phyloP scores from a whole-genome alignment of 2,797 vertebrate species.

The Peromyscus nudipes region DNA sequence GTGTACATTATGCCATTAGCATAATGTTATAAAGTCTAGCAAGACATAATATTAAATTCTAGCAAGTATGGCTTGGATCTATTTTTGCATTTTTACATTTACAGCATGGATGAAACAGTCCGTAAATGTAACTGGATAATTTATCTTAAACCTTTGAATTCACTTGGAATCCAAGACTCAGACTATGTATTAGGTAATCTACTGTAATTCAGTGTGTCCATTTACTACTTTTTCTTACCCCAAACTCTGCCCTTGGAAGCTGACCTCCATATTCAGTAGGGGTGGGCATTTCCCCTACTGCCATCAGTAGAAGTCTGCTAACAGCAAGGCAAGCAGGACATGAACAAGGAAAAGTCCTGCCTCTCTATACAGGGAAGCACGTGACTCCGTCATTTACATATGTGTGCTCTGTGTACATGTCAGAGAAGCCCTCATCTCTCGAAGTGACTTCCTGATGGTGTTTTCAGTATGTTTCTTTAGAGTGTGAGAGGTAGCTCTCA shows the following conservation, averaged over 20 bases:
- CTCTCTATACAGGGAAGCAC: background rate
- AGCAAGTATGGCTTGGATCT: too few relatives aligned
- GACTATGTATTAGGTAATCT: background rate
- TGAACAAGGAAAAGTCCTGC: background rate
- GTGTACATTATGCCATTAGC: background rate
- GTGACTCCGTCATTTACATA: too few relatives aligned
- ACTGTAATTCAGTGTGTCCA: background rate
- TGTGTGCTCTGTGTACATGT: background rate
- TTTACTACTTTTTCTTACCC: background rate
- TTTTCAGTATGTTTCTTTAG: background rate
- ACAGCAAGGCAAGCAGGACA: background rate
- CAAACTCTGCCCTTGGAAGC: background rate
- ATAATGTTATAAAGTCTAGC: background rate
- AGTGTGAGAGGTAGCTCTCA: background rate
- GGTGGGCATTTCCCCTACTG: background rate
- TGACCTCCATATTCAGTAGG: too few relatives aligned
- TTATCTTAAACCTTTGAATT: background rate
- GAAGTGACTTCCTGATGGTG: background rate
- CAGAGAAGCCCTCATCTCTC: background rate
- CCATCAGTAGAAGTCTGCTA: background rate
- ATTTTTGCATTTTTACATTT: background rate
- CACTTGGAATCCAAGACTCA: background rate
- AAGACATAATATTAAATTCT: background rate
- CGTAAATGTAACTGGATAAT: background rate
- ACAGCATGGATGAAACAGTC: background rate